Conservation (phyloP, 2,888 invertebrate genomes). For the Scaptomyza cyrtandrae region DNA sequence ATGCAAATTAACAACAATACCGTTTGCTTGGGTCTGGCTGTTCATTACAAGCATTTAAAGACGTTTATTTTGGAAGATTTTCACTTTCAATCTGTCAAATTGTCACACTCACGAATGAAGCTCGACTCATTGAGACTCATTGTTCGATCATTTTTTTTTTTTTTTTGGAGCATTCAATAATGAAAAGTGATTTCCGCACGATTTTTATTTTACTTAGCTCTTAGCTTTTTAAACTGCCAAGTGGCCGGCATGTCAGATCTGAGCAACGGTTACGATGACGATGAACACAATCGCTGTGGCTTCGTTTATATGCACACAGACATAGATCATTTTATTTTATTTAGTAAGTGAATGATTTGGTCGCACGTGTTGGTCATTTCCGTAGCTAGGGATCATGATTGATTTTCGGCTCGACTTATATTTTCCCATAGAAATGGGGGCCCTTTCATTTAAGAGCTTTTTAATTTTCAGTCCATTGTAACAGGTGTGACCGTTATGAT, state of each 20-base stretch:
- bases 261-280: slow-evolving; percentile 34
- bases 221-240: slow-evolving; percentile 39
- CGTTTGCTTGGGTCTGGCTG: slow-evolving; percentile 22
- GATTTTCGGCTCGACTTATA: slow-evolving; percentile 35
- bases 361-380: slow-evolving; percentile 70
- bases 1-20: slow-evolving; percentile 72
- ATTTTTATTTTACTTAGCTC: slow-evolving; percentile 51
- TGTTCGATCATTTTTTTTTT: slow-evolving; percentile 37
- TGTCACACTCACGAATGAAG: slow-evolving; percentile 63
- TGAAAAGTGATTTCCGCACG: slow-evolving; percentile 67
- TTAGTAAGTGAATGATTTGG: slow-evolving; percentile 29
- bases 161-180: slow-evolving; percentile 59
- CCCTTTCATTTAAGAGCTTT: slow-evolving; percentile 28
- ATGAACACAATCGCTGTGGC: slow-evolving; percentile 26
- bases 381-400: slow-evolving; percentile 48
- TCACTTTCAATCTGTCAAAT: slow-evolving; percentile 78
- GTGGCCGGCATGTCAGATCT: slow-evolving; percentile 49
- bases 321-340: background rate
- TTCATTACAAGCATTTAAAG: slow-evolving; percentile 61
- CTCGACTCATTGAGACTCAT: slow-evolving; percentile 31
- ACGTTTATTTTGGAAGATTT: slow-evolving; percentile 63
- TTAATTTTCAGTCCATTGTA: slow-evolving; percentile 54
- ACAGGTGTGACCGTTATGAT: slow-evolving; percentile 66
- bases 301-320: background rate
- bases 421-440: slow-evolving; percentile 34